phyloP scores from a whole-genome alignment of 1,140 invertebrate species.

The Nomia melanderi region DNA sequence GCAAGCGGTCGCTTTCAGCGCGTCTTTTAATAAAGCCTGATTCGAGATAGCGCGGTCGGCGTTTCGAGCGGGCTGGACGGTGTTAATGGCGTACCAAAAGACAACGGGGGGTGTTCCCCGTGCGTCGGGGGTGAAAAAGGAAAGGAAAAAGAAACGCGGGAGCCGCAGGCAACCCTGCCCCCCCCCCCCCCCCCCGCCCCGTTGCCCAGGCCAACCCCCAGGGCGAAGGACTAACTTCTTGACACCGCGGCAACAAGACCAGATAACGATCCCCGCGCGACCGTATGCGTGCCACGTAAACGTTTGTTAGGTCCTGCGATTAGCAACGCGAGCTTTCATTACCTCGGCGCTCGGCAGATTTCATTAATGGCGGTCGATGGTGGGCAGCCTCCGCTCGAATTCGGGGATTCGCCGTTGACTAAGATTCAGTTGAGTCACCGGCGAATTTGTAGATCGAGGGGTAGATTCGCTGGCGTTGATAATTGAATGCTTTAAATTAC shows the following conservation, averaged over 20 bases:
- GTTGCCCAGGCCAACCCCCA: conserved; percentile 41
- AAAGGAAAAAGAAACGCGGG: conserved; percentile 25
- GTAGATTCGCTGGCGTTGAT: too few species aligned
- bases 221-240: conserved; percentile 54
- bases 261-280: conserved; percentile 59
- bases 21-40: conserved; percentile 60
- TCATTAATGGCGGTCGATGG: conserved; percentile 61
- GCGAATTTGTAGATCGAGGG: too few species aligned
- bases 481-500: too few species aligned
- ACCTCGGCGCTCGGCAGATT: conserved; percentile 53
- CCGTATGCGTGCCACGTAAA: conserved; percentile 65
- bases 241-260: conserved; percentile 50
- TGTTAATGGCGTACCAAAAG: conserved; percentile 48
- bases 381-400: conserved; percentile 10
- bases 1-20: conserved; percentile 36
- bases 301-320: conserved; percentile 67
- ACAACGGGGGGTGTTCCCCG: conserved; percentile 52
- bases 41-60: conserved; percentile 45
- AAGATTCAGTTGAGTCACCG: too few species aligned
- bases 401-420: too few species aligned
- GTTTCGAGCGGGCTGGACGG: conserved; percentile 6
- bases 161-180: conserved; percentile 13
- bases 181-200: neutral
- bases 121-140: neutral
- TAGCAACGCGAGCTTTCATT: conserved; percentile 52